Base-by-base conservation (phyloP, 2,888 invertebrate genomes). In the Platerodrilus igneus region DNA sequence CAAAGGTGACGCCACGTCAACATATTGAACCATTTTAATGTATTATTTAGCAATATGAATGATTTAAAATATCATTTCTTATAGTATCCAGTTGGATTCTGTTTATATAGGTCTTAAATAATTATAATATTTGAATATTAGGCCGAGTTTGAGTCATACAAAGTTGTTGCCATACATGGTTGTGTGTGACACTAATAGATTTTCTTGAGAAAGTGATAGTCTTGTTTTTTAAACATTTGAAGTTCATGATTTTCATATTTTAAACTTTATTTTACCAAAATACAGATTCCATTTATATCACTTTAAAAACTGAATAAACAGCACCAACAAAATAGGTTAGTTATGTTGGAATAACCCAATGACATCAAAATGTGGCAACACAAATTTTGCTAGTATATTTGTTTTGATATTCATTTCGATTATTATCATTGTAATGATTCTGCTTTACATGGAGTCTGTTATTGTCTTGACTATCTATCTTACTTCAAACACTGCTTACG, bases 1-100 rank as follows among this genome's bases (percentile, higher is more conserved):
- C 34, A 37, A 47, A 42, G 25, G 37, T 39, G 47, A 43, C 57
- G 66, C 66, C 66, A 67, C 66, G 66, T 67, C 66, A 66, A 66
- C 66, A 66, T 64, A 63, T 62, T 64, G 60, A 34, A 47, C 34
- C 47, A 21, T 52, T 45, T 44, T 54, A 47, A 45, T 37, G 31
- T 29, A 40, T 37, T 41, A 48, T 51, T 47, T 47, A 39, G 29
- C 21, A 25, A 10, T 30, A 28, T 32, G 26, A 11, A n/a, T 28
- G 15, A 30, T 13, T 17, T 23, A 37, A 37, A 41, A 33, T 21
- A 37, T 13, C 13, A 17, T 45, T 37, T 40, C 33, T 21, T 15
- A 20, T 21, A 29, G 17, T 10, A 16, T 7, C 7, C 9, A 17
- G 14, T 10, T 42, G 42, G 16, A 42, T 26, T 21, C 15, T n/a